These are phyloP conservation scores for Oxyteleia sp. DNA, from an alignment of 2,888 invertebrate species.

Conservation along the genomic window DNA sequence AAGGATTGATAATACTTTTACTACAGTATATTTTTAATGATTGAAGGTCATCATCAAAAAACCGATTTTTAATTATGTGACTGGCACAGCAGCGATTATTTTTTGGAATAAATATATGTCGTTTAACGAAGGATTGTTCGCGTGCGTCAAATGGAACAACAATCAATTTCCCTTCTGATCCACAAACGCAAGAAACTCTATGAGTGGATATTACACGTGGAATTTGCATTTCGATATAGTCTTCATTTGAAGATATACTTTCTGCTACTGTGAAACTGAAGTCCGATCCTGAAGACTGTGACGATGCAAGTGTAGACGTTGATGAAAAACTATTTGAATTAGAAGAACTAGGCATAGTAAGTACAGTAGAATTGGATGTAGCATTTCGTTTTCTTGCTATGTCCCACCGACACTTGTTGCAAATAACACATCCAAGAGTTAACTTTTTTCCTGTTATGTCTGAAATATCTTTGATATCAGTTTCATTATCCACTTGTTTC, in stretches of 20 bases:
- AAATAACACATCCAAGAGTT: not conserved
- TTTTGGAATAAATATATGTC: conserved; percentile 16
- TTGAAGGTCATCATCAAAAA: not conserved
- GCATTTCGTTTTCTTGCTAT: not conserved
- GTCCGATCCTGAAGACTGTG: not conserved
- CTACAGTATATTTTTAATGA: not conserved
- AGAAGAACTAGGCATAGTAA: not conserved
- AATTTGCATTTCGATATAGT: conserved; percentile 11
- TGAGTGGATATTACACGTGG: not conserved
- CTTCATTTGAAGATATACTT: not conserved
- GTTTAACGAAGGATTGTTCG: not conserved
- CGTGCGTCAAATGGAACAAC: conserved; percentile 6
- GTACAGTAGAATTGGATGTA: not conserved
- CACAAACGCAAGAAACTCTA: not conserved
- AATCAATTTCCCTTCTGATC: not conserved
- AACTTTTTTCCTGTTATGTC: not conserved
- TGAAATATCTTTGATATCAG: no score
- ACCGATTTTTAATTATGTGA: conserved; percentile 34
- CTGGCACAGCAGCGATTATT: conserved; percentile 18
- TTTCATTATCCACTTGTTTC: no score
- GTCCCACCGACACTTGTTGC: not conserved
- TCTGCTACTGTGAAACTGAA: not conserved
- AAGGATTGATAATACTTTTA: not conserved
- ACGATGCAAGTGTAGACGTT: not conserved
- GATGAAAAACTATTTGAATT: not conserved